These are phyloP conservation scores for Heliconius nattereri DNA, from an alignment of 1,140 invertebrate species.

Conservation along the genomic window DNA sequence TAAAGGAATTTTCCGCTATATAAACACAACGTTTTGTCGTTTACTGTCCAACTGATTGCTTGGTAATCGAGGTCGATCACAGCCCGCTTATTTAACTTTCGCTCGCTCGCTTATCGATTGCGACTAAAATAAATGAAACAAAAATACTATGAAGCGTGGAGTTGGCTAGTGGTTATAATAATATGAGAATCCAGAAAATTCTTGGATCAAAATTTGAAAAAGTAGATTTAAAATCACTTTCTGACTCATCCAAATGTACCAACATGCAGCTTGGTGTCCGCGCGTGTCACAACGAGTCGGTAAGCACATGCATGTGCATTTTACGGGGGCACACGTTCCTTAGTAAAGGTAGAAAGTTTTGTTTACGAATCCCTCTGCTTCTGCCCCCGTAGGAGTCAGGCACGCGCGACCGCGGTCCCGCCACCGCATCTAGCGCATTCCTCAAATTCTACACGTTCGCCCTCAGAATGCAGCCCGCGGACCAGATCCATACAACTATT, in stretches of 20 bases:
- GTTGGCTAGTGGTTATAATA: constrained; percentile 59
- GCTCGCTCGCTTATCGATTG: constrained; percentile 71
- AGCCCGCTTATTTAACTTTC: constrained; percentile 67
- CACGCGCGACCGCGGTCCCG: constrained; percentile 55
- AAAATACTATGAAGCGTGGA: constrained; percentile 70
- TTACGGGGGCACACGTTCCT: constrained; percentile 22
- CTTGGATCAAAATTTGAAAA: background rate
- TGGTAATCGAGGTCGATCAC: constrained; percentile 62
- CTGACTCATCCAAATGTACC: constrained; percentile 76
- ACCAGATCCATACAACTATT: constrained; percentile 69
- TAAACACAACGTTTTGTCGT: constrained; percentile 78
- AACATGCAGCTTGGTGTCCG: constrained; percentile 64
- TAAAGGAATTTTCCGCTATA: constrained; percentile 79
- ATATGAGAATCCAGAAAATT: background rate
- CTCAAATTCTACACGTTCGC: constrained; percentile 70
- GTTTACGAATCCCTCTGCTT: constrained; percentile 17
- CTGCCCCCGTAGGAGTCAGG: constrained; percentile 40
- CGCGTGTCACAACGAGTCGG: constrained; percentile 59
- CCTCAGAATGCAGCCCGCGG: constrained; percentile 73
- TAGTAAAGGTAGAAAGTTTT: constrained; percentile 19
- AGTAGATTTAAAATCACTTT: constrained; percentile 45
- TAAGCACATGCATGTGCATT: constrained; percentile 52
- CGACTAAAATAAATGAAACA: constrained; percentile 74
- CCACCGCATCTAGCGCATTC: constrained; percentile 59
- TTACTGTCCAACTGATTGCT: constrained; percentile 72